Percentiles rank a stretch among this genome's conserved stretches.
Evolutionary conservation across 2,113 vertebrate species (phyloP).

Genomic region (Cyprinodon tularosa): DNA sequence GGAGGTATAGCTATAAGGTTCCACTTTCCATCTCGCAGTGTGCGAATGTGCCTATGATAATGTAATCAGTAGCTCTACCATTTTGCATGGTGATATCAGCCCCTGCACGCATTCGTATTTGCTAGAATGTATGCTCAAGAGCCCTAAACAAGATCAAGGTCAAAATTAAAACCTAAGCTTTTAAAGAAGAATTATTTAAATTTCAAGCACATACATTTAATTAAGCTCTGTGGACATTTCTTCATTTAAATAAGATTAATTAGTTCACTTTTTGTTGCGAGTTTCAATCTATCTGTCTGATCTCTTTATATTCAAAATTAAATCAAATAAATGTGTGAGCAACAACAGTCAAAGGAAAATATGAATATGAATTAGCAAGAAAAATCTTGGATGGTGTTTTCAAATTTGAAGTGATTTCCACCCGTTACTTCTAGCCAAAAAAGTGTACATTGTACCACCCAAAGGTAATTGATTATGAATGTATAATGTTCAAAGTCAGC

Average conservation of each 20-base stretch:
- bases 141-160: conserved; percentile 37
- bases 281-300: background rate
- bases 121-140: conserved; percentile 30
- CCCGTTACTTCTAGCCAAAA: too few relatives aligned
- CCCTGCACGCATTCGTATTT: conserved; percentile 42
- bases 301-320: background rate
- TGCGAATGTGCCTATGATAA: conserved; percentile 38
- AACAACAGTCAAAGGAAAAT: background rate
- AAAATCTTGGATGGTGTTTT: too few relatives aligned
- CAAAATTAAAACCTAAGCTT: conserved; percentile 33
- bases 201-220: conserved; percentile 1
- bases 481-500: too few relatives aligned
- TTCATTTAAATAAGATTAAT: background rate
- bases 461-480: too few relatives aligned
- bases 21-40: conserved; percentile 28
- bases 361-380: too few relatives aligned
- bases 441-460: too few relatives aligned
- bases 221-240: background rate
- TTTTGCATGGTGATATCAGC: conserved; percentile 36
- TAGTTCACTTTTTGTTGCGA: background rate
- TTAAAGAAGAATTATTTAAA: conserved; percentile 20
- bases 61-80: conserved; percentile 53
- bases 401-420: too few relatives aligned
- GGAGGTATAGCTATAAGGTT: conserved; percentile 66
- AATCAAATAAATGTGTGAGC: background rate